Percentiles rank a stretch among this genome's conserved stretches.
These are phyloP conservation scores for Cosmopolites sordidus DNA, from an alignment of 2,888 invertebrate genomes.

Conservation along the genomic window DNA sequence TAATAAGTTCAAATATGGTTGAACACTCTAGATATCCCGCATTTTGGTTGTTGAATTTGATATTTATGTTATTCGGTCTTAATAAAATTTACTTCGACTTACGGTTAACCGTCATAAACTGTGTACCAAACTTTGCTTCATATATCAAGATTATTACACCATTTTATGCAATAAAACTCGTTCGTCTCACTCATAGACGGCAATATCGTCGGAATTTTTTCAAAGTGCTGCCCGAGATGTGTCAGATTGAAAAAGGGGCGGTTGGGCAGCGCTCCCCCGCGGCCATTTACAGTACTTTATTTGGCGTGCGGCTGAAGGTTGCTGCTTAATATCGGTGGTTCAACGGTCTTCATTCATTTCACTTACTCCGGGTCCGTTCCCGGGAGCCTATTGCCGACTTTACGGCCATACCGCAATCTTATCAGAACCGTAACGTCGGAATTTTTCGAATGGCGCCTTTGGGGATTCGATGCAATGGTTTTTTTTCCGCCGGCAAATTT, in stretches of 20 bases:
- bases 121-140: too few species aligned
- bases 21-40: too few species aligned
- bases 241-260: slow-evolving; percentile 29
- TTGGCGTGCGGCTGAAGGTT: slow-evolving; percentile 46
- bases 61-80: too few species aligned
- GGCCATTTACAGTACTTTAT: slow-evolving; percentile 47
- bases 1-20: too few species aligned
- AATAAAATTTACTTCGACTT: too few species aligned
- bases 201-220: too few species aligned
- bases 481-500: too few species aligned
- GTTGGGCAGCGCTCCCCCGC: slow-evolving; percentile 36
- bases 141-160: too few species aligned
- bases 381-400: slow-evolving; percentile 42
- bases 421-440: slow-evolving; percentile 11
- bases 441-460: background rate
- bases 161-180: too few species aligned
- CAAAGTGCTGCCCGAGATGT: slow-evolving; percentile 3
- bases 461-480: background rate
- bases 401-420: slow-evolving; percentile 31
- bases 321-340: slow-evolving; percentile 48
- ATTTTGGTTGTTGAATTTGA: too few species aligned
- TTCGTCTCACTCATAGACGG: too few species aligned
- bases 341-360: slow-evolving; percentile 48
- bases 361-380: slow-evolving; percentile 40
- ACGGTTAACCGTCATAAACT: too few species aligned